A percentile compares a stretch with the other conserved stretches of the same genome.
Evolutionary conservation across 1,140 invertebrate species (phyloP).

Genomic region (Idris sp.): DNA sequence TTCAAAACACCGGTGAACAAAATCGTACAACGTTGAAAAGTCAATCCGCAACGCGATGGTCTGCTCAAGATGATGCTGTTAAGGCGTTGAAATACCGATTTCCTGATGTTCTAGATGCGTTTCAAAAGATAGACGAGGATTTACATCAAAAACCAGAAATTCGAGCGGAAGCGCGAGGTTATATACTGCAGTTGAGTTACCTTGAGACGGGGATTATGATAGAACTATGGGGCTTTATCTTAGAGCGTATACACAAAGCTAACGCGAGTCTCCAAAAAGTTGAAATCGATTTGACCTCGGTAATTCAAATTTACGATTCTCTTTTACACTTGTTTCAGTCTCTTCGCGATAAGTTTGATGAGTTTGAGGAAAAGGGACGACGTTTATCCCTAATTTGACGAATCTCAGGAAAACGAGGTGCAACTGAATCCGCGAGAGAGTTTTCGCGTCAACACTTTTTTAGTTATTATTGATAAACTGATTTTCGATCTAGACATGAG

Average conservation of each 20-base stretch:
- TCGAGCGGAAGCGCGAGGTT: constrained; percentile 37
- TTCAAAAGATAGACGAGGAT: constrained; percentile 29
- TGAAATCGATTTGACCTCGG: constrained; percentile 27
- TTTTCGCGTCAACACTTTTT: constrained; percentile 49
- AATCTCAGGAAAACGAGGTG: constrained; percentile 20
- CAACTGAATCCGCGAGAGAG: constrained; percentile 38
- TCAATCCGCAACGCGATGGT: constrained; percentile 47
- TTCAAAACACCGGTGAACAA: constrained; percentile 39
- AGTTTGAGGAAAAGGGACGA: constrained; percentile 47
- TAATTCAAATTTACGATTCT: constrained; percentile 43
- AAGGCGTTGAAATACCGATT: constrained; percentile 15
- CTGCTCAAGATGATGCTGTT: constrained; percentile 42
- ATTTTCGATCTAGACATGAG: constrained; percentile 38
- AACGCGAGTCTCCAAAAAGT: constrained; percentile 41
- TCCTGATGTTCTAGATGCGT: constrained; percentile 16
- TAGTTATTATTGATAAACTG: constrained; percentile 46
- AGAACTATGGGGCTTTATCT: constrained; percentile 37
- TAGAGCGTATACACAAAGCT: constrained; percentile 20
- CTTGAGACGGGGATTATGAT: constrained; percentile 50
- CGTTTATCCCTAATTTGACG: constrained; percentile 32
- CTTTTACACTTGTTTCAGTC: constrained; percentile 32
- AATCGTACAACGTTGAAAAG: constrained; percentile 33
- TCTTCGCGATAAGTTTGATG: constrained; percentile 36
- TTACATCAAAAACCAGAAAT: constrained; percentile 17
- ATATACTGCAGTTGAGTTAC: constrained; percentile 12